Evolutionary conservation across 1,140 invertebrate species (phyloP).

Genomic region (Macrobrachium rosenbergii): DNA sequence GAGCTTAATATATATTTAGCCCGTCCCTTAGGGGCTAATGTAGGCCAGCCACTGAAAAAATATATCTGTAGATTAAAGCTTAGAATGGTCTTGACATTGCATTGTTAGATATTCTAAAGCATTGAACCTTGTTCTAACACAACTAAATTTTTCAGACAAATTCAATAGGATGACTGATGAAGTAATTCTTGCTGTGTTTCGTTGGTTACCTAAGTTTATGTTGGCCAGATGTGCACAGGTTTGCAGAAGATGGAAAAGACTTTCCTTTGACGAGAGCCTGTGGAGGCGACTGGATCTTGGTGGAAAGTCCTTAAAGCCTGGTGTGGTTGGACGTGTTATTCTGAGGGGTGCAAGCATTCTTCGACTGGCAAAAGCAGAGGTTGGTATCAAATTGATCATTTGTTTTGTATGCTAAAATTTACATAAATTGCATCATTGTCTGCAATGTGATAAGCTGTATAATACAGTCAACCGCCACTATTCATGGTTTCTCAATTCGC

Average conservation of each 20-base stretch:
- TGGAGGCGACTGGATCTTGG: conserved; percentile 88
- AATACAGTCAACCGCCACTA: too few relatives aligned
- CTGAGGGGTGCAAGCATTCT: conserved; percentile 81
- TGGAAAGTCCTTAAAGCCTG: conserved; percentile 77
- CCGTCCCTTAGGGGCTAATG: too few relatives aligned
- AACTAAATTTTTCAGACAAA: conserved; percentile 65
- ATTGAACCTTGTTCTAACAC: background rate
- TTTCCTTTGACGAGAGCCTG: conserved; percentile 84
- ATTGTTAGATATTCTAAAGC: conserved; percentile 2
- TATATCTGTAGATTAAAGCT: background rate
- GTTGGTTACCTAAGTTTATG: conserved; percentile 83
- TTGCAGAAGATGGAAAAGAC: conserved; percentile 79
- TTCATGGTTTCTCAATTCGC: too few relatives aligned
- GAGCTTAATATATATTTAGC: too few relatives aligned
- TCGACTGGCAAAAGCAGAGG: conserved; percentile 82
- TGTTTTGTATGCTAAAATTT: background rate
- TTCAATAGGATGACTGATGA: conserved; percentile 81
- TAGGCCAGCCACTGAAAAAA: too few relatives aligned
- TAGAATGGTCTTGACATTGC: background rate
- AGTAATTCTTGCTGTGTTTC: conserved; percentile 85
- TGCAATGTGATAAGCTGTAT: too few relatives aligned
- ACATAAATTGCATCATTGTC: too few relatives aligned
- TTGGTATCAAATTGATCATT: conserved; percentile 69
- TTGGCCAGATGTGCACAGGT: conserved; percentile 80
- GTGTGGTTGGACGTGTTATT: conserved; percentile 80